Conservation (phyloP, 2,888 invertebrate genomes). For the Lycia hirtaria region DNA sequence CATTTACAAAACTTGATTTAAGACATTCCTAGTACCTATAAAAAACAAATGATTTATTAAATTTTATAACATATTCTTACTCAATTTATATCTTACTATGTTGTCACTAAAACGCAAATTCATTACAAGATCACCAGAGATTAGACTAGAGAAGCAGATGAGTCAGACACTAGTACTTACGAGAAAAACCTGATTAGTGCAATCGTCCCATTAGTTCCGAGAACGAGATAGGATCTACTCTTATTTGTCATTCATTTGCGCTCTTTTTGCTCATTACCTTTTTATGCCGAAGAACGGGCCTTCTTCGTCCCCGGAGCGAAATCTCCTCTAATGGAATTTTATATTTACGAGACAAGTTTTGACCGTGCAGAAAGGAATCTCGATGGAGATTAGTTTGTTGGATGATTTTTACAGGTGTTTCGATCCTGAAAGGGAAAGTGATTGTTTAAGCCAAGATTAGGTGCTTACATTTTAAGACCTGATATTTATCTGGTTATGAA, state of each 20-base stretch:
- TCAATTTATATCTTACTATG: too few species aligned
- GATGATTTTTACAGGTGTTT: slow-evolving; percentile 11
- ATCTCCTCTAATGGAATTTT: slow-evolving; percentile 33
- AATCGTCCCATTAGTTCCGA: slow-evolving; percentile 31
- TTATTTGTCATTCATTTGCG: slow-evolving; percentile 38
- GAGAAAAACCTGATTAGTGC: slow-evolving; percentile 18
- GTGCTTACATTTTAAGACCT: neutral
- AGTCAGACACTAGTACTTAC: neutral
- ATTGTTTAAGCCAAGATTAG: neutral
- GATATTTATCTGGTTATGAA: too few species aligned
- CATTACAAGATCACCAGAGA: too few species aligned
- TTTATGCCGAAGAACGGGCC: slow-evolving; percentile 31
- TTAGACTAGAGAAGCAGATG: neutral
- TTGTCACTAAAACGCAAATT: too few species aligned
- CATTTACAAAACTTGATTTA: too few species aligned
- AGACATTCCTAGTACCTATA: too few species aligned
- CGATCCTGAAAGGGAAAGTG: neutral
- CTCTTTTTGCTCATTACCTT: slow-evolving; percentile 36
- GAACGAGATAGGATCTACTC: slow-evolving; percentile 21
- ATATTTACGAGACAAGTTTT: slow-evolving; percentile 26
- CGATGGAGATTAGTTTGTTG: slow-evolving; percentile 12
- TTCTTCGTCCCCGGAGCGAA: slow-evolving; percentile 26
- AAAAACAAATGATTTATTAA: too few species aligned
- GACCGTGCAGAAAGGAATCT: slow-evolving; percentile 16
- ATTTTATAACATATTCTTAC: too few species aligned